These are phyloP conservation scores for Mylabris phalerata DNA, from an alignment of 1,140 invertebrate species.

Conservation along the genomic window DNA sequence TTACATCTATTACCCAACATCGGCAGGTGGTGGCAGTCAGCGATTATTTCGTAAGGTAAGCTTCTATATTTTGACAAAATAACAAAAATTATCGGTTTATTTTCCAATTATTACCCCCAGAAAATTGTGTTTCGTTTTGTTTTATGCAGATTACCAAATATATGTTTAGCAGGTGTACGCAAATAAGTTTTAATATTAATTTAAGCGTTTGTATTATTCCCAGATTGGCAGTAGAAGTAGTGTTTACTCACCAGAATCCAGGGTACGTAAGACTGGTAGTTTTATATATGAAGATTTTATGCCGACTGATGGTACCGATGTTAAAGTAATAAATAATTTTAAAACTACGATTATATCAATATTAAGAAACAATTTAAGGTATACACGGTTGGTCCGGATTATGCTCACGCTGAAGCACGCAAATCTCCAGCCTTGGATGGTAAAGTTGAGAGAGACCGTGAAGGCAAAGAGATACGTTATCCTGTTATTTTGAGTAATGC, in stretches of 20 bases:
- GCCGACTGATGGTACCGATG: constrained; percentile 96
- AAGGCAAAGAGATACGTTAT: constrained; percentile 98
- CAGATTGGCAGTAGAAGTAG: constrained; percentile 97
- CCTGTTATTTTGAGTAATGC: constrained; percentile 95
- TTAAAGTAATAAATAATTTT: constrained; percentile 54
- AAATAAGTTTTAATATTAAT: constrained; percentile 16
- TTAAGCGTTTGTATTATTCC: constrained; percentile 33
- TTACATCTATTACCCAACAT: constrained; percentile 99
- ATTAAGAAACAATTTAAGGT: constrained; percentile 49
- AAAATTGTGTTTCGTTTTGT: background rate
- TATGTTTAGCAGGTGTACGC: constrained; percentile 16
- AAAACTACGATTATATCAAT: too few relatives aligned
- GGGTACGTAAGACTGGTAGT: constrained; percentile 93
- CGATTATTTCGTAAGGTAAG: constrained; percentile 92
- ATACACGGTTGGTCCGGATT: constrained; percentile 94
- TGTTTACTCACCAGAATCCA: constrained; percentile 94
- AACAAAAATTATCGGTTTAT: too few relatives aligned
- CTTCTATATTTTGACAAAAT: constrained; percentile 25
- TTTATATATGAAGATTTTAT: constrained; percentile 99
- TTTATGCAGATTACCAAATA: constrained; percentile 13
- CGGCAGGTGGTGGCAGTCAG: constrained; percentile 96
- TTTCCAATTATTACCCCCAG: background rate
- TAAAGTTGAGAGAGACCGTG: constrained; percentile 96
- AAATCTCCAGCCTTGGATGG: constrained; percentile 97
- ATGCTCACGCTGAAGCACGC: constrained; percentile 97